Evolutionary conservation across 2,113 vertebrate species (phyloP).

Genomic region (Forbesichthys agassizii): DNA sequence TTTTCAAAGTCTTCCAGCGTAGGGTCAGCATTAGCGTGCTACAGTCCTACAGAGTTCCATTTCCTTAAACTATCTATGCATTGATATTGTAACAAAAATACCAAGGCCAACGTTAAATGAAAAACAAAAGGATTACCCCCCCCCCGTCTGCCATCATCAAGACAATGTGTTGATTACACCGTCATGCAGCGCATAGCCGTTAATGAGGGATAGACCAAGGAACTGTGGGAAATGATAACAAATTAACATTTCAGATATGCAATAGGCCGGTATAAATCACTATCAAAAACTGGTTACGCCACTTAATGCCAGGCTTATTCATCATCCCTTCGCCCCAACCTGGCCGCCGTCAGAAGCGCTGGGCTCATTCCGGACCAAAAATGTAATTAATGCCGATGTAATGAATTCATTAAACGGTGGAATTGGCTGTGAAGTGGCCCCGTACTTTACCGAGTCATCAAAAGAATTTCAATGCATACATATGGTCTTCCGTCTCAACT

Average conservation of each 20-base stretch:
- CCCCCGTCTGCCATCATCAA: conserved; percentile 39
- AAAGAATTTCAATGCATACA: conserved; percentile 32
- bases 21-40: too few relatives aligned
- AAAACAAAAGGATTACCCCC: too few relatives aligned
- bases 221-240: conserved; percentile 77
- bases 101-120: too few relatives aligned
- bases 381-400: conserved; percentile 74
- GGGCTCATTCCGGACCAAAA: conserved; percentile 47
- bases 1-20: too few relatives aligned
- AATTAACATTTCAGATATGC: conserved; percentile 75
- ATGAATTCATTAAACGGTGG: conserved; percentile 66
- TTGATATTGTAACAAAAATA: too few relatives aligned
- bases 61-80: too few relatives aligned
- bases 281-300: conserved; percentile 71
- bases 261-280: conserved; percentile 77
- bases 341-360: conserved; percentile 60
- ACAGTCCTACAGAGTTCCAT: too few relatives aligned
- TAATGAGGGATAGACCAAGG: conserved; percentile 73
- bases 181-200: conserved; percentile 58
- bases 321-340: conserved; percentile 49
- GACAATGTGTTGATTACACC: conserved; percentile 64
- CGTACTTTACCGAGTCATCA: conserved; percentile 45
- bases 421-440: conserved; percentile 60
- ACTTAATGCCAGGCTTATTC: conserved; percentile 72
- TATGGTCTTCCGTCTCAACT: too few relatives aligned